Evolutionary conservation across 2,797 vertebrate species (phyloP).

Genomic region (Chanos chanos): DNA sequence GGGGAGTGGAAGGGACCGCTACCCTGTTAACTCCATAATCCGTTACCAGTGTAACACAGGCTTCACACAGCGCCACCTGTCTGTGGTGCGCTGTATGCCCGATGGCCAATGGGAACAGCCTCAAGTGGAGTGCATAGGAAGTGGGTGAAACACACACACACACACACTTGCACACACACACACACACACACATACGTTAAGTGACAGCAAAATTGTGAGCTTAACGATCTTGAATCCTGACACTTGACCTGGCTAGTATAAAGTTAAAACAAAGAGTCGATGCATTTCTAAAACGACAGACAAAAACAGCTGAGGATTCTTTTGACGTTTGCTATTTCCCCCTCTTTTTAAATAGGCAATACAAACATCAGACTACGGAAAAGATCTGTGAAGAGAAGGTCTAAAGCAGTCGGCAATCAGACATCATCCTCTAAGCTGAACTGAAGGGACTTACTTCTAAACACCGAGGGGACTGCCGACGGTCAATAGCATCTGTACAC

Average conservation of each 20-base stretch:
- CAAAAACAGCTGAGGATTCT: not conserved
- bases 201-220: too few species aligned
- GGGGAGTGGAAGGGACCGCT: slow-evolving; percentile 74
- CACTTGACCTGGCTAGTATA: too few species aligned
- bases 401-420: slow-evolving; percentile 66
- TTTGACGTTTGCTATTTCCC: slow-evolving; percentile 10
- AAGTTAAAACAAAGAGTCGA: not conserved
- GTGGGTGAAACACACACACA: slow-evolving; percentile 63
- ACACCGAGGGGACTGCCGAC: slow-evolving; percentile 67
- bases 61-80: slow-evolving; percentile 84
- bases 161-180: too few species aligned
- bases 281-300: not conserved
- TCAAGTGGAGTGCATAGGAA: slow-evolving; percentile 83
- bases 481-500: slow-evolving; percentile 75
- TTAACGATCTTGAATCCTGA: too few species aligned
- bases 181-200: too few species aligned
- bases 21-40: slow-evolving; percentile 81
- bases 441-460: slow-evolving; percentile 55
- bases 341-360: slow-evolving; percentile 64
- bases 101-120: slow-evolving; percentile 88
- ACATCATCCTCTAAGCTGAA: slow-evolving; percentile 75
- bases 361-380: slow-evolving; percentile 81
- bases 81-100: slow-evolving; percentile 85
- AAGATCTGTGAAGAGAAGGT: slow-evolving; percentile 73
- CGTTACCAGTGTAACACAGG: slow-evolving; percentile 88